A percentile compares a stretch with the other conserved stretches of the same genome.
Conservation (phyloP, 2,888 invertebrate species). For the Ophion ventricosus region DNA sequence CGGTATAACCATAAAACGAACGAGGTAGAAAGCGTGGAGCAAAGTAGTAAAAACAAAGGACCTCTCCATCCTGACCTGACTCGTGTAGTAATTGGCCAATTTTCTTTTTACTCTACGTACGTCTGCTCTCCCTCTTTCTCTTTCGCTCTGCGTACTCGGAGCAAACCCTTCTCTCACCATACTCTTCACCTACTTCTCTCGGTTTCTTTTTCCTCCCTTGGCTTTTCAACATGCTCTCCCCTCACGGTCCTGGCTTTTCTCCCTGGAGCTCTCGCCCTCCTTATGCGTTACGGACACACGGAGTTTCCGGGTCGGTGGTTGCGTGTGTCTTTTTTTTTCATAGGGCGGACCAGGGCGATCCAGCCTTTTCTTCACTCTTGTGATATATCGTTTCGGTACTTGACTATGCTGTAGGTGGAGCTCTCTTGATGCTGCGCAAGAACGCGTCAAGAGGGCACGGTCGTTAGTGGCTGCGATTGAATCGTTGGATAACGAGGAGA, state of each 20-base stretch:
- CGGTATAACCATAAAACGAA: slow-evolving; percentile 41
- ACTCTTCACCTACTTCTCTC: slow-evolving; percentile 32
- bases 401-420: slow-evolving; percentile 28
- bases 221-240: background rate
- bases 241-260: background rate
- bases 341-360: slow-evolving; percentile 13
- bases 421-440: slow-evolving; percentile 20
- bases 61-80: slow-evolving; percentile 67
- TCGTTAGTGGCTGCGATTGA: slow-evolving; percentile 52
- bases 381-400: slow-evolving; percentile 56
- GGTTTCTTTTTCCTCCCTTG: slow-evolving; percentile 13
- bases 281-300: slow-evolving; percentile 1
- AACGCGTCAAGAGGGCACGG: slow-evolving; percentile 32
- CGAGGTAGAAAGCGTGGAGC: slow-evolving; percentile 23
- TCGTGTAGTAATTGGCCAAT: slow-evolving; percentile 73
- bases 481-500: slow-evolving; percentile 51
- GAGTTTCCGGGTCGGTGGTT: background rate
- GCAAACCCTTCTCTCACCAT: slow-evolving; percentile 41
- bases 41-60: slow-evolving; percentile 72
- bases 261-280: slow-evolving; percentile 2
- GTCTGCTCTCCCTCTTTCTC: slow-evolving; percentile 31
- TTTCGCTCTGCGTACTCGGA: slow-evolving; percentile 24
- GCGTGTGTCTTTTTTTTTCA: slow-evolving; percentile 2
- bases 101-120: slow-evolving; percentile 63
- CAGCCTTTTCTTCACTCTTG: slow-evolving; percentile 50